These are phyloP conservation scores for Lepidurus arcticus DNA, from an alignment of 1,140 invertebrate species.

Conservation along the genomic window DNA sequence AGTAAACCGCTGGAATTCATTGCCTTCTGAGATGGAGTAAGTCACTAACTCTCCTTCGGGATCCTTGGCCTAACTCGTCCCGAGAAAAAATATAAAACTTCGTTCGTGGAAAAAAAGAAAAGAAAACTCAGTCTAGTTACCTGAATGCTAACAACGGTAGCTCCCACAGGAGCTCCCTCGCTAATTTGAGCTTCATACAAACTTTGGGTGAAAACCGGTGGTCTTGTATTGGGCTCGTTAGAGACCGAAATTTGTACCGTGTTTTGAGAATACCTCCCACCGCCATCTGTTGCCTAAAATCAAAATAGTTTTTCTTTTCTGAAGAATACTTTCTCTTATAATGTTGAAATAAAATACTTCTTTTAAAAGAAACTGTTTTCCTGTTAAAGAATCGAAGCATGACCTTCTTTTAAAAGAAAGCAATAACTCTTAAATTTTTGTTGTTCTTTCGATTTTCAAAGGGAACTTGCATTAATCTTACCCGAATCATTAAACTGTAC, in stretches of 20 bases:
- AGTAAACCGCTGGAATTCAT: slow-evolving; percentile 74
- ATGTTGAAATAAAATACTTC: too few species aligned
- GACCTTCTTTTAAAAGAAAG: too few species aligned
- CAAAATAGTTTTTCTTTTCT: not conserved
- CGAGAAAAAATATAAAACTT: slow-evolving; percentile 31
- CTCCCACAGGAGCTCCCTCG: slow-evolving; percentile 77
- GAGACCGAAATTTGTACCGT: slow-evolving; percentile 75
- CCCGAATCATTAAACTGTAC: slow-evolving; percentile 79
- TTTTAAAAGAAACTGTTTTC: too few species aligned
- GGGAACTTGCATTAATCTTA: slow-evolving; percentile 43
- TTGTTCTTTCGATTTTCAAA: not conserved
- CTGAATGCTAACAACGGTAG: slow-evolving; percentile 65
- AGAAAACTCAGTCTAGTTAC: slow-evolving; percentile 44
- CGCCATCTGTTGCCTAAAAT: slow-evolving; percentile 47
- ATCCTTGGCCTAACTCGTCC: slow-evolving; percentile 61
- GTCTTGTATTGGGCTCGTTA: slow-evolving; percentile 75
- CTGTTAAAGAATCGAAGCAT: too few species aligned
- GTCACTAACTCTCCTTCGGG: slow-evolving; percentile 80
- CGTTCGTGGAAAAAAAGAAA: slow-evolving; percentile 15
- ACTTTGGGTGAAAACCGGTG: slow-evolving; percentile 69
- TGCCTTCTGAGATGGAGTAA: slow-evolving; percentile 77
- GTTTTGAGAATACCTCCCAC: slow-evolving; percentile 55
- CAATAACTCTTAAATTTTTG: too few species aligned
- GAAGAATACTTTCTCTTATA: too few species aligned
- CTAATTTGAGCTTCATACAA: slow-evolving; percentile 80